Evolutionary conservation across 2,797 vertebrate species (phyloP), one percentile per base, ranked within the genome.

Genomic region (Pseudopleuronectes americanus): DNA sequence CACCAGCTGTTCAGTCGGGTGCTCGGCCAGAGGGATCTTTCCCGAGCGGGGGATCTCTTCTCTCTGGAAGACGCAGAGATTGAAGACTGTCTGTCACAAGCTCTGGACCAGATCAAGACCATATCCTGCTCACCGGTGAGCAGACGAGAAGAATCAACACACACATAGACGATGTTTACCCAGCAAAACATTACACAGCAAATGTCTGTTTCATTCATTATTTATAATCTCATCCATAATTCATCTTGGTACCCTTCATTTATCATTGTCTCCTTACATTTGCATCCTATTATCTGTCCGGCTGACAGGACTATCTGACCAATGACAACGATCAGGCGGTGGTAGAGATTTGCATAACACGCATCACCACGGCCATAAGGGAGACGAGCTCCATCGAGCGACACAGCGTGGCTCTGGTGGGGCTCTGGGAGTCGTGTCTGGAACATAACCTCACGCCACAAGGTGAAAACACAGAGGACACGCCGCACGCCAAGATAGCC

Each of bases 321-420:
- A 99, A 97, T 6, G 96, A 96, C 94, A 99, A 99, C 0, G 96
- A 98, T 93, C 98, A 99, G 92, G 97, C 97, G 0, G 97, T 99
- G 88, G 97, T 99, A 83, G 98, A 99, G 87, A 98, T 99, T 88
- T 99, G 97, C 90, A 92, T 99, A 85, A 99, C 96, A 0, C 94
- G 97, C 41, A 96, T 99, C 89, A 99, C 98, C 67, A 95, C 96
- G 0, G 98, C 98, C 66, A 96, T 99, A 74, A 90, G 97, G 68
- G 97, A 96, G 84, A 98, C 97, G 0, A 90, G 94, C 0, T 96
- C 97, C 23, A 97, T 98, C 5, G 96, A 97, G 16, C 93, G 78
- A 22, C 98, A 99, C 0, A 95, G 96, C 3, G 84, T 53, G 0
- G 96, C 98, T 1, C 94, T 99, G 0, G 96, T 99, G 87, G 94